Evolutionary conservation across 2,113 vertebrate genomes (phyloP).

Genomic region (Meriones unguiculatus): DNA sequence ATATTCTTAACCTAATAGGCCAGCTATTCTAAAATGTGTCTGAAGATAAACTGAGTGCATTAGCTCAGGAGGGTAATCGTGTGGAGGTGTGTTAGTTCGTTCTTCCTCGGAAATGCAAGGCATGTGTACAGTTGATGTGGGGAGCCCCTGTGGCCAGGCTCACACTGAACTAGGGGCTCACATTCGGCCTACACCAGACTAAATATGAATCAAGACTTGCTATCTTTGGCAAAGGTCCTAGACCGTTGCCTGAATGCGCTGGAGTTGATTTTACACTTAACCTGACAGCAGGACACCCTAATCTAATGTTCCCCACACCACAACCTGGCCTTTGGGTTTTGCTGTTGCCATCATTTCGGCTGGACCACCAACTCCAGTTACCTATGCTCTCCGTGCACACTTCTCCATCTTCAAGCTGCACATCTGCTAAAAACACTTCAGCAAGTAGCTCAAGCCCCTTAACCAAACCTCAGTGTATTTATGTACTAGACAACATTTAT

Average conservation of each 20-base stretch:
- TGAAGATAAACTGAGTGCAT: conserved; percentile 25
- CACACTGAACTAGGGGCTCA: neutral
- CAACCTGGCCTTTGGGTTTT: neutral
- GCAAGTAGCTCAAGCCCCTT: neutral
- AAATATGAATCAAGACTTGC: neutral
- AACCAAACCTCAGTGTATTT: neutral
- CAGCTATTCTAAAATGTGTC: neutral
- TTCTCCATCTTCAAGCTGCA: neutral
- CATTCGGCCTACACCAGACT: neutral
- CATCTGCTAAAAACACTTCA: neutral
- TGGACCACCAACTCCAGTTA: neutral
- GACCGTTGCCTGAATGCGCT: neutral
- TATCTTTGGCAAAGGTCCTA: neutral
- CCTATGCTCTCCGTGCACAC: neutral
- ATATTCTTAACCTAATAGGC: neutral
- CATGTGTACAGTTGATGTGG: neutral
- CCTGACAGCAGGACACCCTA: neutral
- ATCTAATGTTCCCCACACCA: neutral
- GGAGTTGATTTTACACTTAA: neutral
- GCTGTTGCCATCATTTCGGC: neutral
- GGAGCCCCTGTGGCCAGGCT: neutral
- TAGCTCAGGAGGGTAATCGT: neutral
- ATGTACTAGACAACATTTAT: neutral
- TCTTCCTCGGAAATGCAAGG: conserved; percentile 43
- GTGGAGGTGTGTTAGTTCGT: neutral